These are phyloP conservation scores for Lypha dubia DNA, from an alignment of 2,888 invertebrate genomes.

Conservation along the genomic window DNA sequence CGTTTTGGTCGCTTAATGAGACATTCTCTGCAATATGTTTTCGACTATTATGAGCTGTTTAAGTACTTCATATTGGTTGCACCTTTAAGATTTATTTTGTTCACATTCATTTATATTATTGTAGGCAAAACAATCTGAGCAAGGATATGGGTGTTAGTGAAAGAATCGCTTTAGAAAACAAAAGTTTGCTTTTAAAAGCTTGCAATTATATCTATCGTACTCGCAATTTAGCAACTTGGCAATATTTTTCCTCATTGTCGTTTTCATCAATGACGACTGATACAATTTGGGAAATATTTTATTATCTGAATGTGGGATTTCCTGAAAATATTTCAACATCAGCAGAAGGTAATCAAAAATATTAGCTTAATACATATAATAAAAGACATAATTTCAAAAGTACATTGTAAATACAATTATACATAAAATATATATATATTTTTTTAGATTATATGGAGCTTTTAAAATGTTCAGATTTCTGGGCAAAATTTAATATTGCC, in stretches of 20 bases:
- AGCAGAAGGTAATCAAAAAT: conserved; percentile 63
- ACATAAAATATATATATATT: background rate
- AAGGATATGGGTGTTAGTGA: conserved; percentile 84
- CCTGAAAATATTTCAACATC: conserved; percentile 78
- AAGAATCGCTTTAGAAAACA: conserved; percentile 88
- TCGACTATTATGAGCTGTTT: conserved; percentile 85
- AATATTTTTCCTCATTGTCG: conserved; percentile 91
- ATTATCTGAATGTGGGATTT: conserved; percentile 86
- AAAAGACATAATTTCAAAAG: background rate
- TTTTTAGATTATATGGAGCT: conserved; percentile 84
- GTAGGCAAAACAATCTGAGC: conserved; percentile 80
- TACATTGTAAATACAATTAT: no score
- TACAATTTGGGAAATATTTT: conserved; percentile 88
- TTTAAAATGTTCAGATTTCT: conserved; percentile 83
- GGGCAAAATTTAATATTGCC: conserved; percentile 86
- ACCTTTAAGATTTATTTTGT: background rate
- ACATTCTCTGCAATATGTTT: conserved; percentile 89
- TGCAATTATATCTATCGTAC: conserved; percentile 88
- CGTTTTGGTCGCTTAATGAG: conserved; percentile 87
- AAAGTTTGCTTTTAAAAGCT: conserved; percentile 88
- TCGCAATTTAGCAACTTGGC: conserved; percentile 90
- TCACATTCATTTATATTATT: background rate
- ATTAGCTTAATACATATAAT: no score
- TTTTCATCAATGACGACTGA: conserved; percentile 85
- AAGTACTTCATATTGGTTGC: conserved; percentile 75